Percentiles rank a stretch among this genome's conserved stretches.
These are phyloP conservation scores for Scomber japonicus DNA, from an alignment of 2,113 vertebrate species.

Conservation along the genomic window DNA sequence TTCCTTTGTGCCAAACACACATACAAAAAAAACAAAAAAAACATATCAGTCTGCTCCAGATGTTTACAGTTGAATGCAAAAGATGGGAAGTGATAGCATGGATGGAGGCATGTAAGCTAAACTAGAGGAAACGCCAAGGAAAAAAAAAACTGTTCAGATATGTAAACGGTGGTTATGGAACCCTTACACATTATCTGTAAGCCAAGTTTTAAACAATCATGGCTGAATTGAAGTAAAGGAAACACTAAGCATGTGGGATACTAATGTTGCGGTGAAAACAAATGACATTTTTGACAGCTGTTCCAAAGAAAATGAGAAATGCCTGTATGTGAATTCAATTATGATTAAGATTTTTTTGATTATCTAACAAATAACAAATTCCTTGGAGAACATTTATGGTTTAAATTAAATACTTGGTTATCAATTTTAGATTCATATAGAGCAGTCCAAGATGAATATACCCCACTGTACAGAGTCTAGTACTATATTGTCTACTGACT, in stretches of 20 bases:
- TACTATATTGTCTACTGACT: not conserved
- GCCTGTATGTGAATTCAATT: constrained; percentile 1
- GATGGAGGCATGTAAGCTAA: constrained; percentile 36
- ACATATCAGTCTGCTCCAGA: not conserved
- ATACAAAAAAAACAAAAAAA: constrained; percentile 13
- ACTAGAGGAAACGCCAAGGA: constrained; percentile 34
- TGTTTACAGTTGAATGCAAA: constrained; percentile 36
- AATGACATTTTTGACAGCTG: constrained; percentile 2
- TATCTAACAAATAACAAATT: constrained; percentile 11
- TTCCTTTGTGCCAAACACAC: constrained; percentile 27
- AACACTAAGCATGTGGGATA: constrained; percentile 42
- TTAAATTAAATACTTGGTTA: constrained; percentile 3
- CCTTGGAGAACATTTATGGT: constrained; percentile 7
- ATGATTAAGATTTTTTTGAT: constrained; percentile 34
- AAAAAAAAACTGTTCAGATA: constrained; percentile 32
- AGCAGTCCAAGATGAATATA: not conserved
- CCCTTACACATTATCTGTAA: constrained; percentile 48
- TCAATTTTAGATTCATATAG: constrained; percentile 23
- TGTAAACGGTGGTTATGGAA: constrained; percentile 58
- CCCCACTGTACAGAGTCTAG: not conserved
- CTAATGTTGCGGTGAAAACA: constrained; percentile 44
- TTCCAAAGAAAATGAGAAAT: constrained; percentile 21
- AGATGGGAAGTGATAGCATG: constrained; percentile 49
- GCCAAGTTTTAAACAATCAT: constrained; percentile 47
- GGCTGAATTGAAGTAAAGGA: constrained; percentile 42